phyloP scores from a whole-genome alignment of 2,797 vertebrate species.

The Darevskia mixta region DNA sequence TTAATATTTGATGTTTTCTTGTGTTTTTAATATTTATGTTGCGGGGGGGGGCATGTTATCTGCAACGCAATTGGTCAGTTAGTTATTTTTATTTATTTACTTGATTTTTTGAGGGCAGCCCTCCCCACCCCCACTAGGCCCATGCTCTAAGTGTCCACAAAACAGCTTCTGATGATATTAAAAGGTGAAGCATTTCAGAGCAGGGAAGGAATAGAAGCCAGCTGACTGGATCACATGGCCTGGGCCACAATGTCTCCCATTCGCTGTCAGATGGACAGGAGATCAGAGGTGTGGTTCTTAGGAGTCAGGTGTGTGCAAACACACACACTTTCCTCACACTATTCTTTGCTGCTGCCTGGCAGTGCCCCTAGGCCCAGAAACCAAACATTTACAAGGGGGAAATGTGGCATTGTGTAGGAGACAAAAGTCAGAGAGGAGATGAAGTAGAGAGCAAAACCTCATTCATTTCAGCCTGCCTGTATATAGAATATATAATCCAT shows the following conservation, averaged over 20 bases:
- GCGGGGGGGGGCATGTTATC: too few species aligned
- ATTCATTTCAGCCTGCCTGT: constrained; percentile 50
- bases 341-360: background rate
- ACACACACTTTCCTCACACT: background rate
- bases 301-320: background rate
- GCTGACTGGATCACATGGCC: background rate
- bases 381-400: constrained; percentile 4
- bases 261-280: background rate
- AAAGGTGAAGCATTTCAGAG: too few species aligned
- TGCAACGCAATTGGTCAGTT: too few species aligned
- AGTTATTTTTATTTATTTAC: too few species aligned
- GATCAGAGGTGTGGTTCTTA: background rate
- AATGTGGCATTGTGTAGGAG: background rate
- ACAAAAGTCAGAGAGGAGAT: background rate
- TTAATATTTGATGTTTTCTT: too few species aligned
- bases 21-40: too few species aligned
- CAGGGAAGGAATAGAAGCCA: background rate
- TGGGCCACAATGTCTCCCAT: background rate
- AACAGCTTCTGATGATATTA: background rate
- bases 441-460: background rate
- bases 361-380: background rate
- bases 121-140: too few species aligned
- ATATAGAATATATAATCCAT: constrained; percentile 73
- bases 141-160: background rate
- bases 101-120: too few species aligned